phyloP scores from a whole-genome alignment of 2,888 invertebrate species.

The Pristionchus exspectatus region DNA sequence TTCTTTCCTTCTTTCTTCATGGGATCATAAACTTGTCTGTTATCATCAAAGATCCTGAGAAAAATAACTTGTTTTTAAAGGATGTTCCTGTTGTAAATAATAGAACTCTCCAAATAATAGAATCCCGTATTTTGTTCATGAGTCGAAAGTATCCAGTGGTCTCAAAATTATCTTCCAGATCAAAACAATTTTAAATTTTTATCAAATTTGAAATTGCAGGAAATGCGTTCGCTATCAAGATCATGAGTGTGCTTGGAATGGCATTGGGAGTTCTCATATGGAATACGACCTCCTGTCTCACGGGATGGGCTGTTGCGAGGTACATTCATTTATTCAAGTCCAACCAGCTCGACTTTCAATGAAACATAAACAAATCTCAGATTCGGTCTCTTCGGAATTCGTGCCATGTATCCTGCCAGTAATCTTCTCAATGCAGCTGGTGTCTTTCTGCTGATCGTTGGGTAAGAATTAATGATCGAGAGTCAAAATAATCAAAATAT shows the following conservation, averaged over 20 bases:
- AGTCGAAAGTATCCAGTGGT: not conserved
- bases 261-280: conserved; percentile 80
- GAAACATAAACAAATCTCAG: not conserved
- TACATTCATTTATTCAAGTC: not conserved
- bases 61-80: not conserved
- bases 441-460: conserved; percentile 62
- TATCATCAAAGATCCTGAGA: not conserved
- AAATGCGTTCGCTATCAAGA: conserved; percentile 80
- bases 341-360: not conserved
- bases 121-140: not conserved
- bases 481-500: not conserved
- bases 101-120: not conserved
- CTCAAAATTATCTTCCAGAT: not conserved
- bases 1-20: not conserved
- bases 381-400: conserved; percentile 46
- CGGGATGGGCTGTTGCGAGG: conserved; percentile 80
- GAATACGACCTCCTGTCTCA: conserved; percentile 80
- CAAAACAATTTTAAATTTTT: not conserved
- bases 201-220: conserved; percentile 70
- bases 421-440: conserved; percentile 62
- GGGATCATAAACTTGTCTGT: not conserved
- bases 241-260: conserved; percentile 81
- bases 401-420: conserved; percentile 29
- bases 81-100: not conserved
- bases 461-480: not conserved